Base-by-base conservation (phyloP, 2,113 vertebrate species). In the Odontophorus gujanensis region DNA sequence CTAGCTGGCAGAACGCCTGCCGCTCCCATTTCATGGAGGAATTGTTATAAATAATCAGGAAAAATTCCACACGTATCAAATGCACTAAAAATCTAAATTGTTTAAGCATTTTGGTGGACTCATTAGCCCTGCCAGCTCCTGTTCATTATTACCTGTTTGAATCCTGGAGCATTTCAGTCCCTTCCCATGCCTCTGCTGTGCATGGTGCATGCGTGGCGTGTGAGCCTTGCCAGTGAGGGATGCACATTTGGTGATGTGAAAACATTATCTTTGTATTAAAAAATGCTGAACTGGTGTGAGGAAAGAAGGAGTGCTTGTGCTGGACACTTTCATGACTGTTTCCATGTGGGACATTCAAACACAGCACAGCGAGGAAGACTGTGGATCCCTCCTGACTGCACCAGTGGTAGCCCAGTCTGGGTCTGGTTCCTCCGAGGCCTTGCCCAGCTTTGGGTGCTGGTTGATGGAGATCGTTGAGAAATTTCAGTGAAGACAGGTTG, bases 201-300 rank as follows among this genome's bases (percentile, higher is more conserved):
- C n/a, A 1, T 4, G 40, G 75, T 40, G 7, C 4, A 12, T 0
- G 9, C 9, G 48, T 13, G 34, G 47, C 24, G 48, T 6, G 19
- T 1, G 22, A 47, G 57, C 65, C 57, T 55, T 24, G 28, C 53
- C 58, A 45, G 76, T 32, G 25, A 69, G 32, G 63, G 45, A 53
- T 32, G 42, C 2, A 1, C 7, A 6, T 19, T 13, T 69, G 32
- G 25, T 58, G 75, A 47, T 11, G 13, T 12, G 13, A 43, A 53
- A 73, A 30, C 9, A 34, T 45, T 24, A 7, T 16, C 16, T 51
- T 38, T 55, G 12, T 10, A 11, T 22, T 8, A 43, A 28, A 67
- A 50, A 85, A 58, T 7, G 67, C 22, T n/a, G 74, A 40, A 79
- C 59, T 61, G 30, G n/a, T 1, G 0, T 32, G 30, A 24, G 36